Base-by-base conservation (phyloP, 2,113 vertebrate species). In the Zootoca vivipara region DNA sequence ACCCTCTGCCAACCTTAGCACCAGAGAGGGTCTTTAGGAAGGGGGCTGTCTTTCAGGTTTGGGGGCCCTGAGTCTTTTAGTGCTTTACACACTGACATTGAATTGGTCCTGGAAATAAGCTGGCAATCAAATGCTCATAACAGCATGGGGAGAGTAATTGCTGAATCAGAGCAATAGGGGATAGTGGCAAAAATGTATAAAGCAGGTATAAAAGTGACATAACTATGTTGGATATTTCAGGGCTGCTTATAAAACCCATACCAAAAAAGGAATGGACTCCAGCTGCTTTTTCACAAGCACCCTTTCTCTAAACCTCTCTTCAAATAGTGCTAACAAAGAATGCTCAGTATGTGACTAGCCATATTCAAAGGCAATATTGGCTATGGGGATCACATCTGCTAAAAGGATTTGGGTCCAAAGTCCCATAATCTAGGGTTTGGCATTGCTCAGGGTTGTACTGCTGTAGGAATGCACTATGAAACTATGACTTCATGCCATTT, bases 221-320 rank as follows among this genome's bases (percentile, higher is more conserved):
- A 16, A n/a, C 18, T 30, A 1, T 80, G 56, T 28, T 72, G 20
- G 85, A 82, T 15, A 30, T 33, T 91, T 77, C 16, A 1, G 70
- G 0, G 20, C 18, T n/a, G 26, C 8, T 1, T 79, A 28, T 9
- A 67, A 83, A 46, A 6, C 6, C 40, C 62, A 0, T 0, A 2
- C 10, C n/a, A 26, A 35, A 42, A 91, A 87, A 78, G 86, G 35
- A 85, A 12, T 1, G 0, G 0, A n/a, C 22, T 83, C 46, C 77
- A 72, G 78, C 0, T 1, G 4, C 28, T 30, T 22, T 0, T 6
- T 85, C 75, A 78, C 5, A 3, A 0, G 2, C 28, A 75, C 58
- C 16, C 35, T 13, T 2, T 69, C 9, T 42, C 38, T 73, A 38
- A n/a, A 40, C 20, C 1, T 1, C 1, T 42, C 1, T 1, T 2